Conservation (phyloP, 2,113 vertebrate species). For the Cyanistes caeruleus region DNA sequence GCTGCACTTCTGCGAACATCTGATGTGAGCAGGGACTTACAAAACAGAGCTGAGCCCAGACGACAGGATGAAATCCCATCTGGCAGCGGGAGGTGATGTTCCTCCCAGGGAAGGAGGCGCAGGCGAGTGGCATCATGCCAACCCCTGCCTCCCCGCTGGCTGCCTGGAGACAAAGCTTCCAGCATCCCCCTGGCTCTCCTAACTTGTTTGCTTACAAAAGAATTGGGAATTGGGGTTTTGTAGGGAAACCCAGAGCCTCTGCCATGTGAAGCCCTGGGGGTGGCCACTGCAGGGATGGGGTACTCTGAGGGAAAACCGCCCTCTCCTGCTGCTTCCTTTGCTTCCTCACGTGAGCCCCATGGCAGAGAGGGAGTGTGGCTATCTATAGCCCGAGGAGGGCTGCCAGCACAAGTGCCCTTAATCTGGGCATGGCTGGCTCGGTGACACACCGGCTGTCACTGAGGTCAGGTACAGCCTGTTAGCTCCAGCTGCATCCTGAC, state of each 20-base stretch:
- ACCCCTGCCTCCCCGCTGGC: neutral
- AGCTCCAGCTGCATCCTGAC: neutral
- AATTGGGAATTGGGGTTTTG: neutral
- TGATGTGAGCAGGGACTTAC: fast-evolving
- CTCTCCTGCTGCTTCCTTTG: neutral
- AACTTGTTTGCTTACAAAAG: neutral
- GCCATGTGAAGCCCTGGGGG: fast-evolving
- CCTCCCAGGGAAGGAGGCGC: fast-evolving
- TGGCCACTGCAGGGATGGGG: too few relatives aligned
- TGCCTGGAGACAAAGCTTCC: neutral
- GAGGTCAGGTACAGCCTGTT: fast-evolving
- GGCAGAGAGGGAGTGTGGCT: neutral
- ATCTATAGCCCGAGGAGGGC: neutral
- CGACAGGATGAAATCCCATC: neutral
- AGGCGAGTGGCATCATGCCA: neutral
- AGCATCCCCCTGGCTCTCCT: neutral
- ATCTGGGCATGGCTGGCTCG: fast-evolving
- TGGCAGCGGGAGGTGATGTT: neutral
- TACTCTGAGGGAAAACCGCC: neutral
- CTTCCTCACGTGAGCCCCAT: fast-evolving
- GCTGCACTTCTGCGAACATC: neutral
- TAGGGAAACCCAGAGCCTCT: neutral
- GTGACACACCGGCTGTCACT: neutral
- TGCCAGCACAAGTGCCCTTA: neutral
- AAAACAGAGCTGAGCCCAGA: neutral